phyloP scores from a whole-genome alignment of 2,797 vertebrate genomes.

The Sebastes aleutianus region DNA sequence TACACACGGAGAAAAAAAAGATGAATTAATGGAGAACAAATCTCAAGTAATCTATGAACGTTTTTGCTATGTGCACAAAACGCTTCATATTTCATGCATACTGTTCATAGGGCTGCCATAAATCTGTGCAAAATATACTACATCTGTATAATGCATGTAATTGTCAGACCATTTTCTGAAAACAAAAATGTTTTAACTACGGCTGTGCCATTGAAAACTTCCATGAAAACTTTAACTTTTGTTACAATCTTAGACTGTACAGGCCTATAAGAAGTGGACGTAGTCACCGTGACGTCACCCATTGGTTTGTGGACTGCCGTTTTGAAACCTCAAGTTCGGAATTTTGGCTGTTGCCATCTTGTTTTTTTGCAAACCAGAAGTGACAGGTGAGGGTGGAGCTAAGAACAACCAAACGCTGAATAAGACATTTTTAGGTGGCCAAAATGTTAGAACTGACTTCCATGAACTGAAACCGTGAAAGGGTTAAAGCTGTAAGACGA shows the following conservation, averaged over 20 bases:
- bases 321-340: too few species aligned
- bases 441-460: too few species aligned
- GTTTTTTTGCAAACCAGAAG: too few species aligned
- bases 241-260: not conserved
- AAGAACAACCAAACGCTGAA: too few species aligned
- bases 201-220: not conserved
- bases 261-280: too few species aligned
- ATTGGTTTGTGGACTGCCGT: too few species aligned
- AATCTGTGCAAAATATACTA: not conserved
- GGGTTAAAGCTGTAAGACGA: too few species aligned
- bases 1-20: not conserved
- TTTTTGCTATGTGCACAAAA: not conserved
- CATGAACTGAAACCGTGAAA: too few species aligned
- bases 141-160: not conserved
- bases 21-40: not conserved
- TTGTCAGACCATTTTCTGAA: not conserved
- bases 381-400: too few species aligned
- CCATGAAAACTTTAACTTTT: not conserved
- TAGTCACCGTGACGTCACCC: too few species aligned
- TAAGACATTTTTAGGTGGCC: too few species aligned
- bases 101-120: not conserved
- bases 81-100: not conserved
- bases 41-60: not conserved
- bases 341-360: too few species aligned
- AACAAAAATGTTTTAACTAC: not conserved